Base-by-base conservation (phyloP, 2,113 vertebrate genomes). In the Xiphophorus maculatus region DNA sequence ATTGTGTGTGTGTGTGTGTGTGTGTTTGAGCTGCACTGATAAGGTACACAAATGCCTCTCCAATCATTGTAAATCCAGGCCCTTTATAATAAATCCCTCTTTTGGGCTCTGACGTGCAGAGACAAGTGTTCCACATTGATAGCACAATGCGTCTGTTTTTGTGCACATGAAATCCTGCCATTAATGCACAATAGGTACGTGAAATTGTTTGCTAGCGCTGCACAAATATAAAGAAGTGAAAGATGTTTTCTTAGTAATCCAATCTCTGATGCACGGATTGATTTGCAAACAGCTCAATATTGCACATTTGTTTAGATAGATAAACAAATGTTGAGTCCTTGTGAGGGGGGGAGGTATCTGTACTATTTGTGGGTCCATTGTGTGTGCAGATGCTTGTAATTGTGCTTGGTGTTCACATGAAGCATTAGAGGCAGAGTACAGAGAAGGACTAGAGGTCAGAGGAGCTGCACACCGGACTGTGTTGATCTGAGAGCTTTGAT, bases 221-320 rank as follows among this genome's bases (percentile, higher is more conserved):
- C 15, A 32, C 60, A 40, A 51, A 73, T 9, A 5, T 75, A 65
- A 76, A 67, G 9, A 66, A 30, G 64, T 72, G 66, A 44, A 69
- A 33, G 54, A 44, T 84, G 85, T 92, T 91, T 79, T 84, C 80
- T n/a, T 0, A 76, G 85, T 77, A 90, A 90, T 71, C 33, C 44
- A 82, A 89, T 84, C 61, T 1, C 30, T 33, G 33, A 75, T 76
- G 60, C 25, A 35, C 4, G 10, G 68, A 10, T 29, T 25, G 28
- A 79, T 84, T 75, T 73, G 69, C 28, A 76, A 51, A 81, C 29
- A 25, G 29, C 40, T 80, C 63, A 8, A n/a, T 63, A 35, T 75
- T 19, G 54, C 70, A 37, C 73, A 37, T 69, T 64, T 82, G 61
- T 67, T 15, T 35, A 72, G 30, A 67, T 33, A 85, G 44, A 17